Base-by-base conservation (phyloP, 2,797 vertebrate species). In the Schizopygopsis pylzovi region DNA sequence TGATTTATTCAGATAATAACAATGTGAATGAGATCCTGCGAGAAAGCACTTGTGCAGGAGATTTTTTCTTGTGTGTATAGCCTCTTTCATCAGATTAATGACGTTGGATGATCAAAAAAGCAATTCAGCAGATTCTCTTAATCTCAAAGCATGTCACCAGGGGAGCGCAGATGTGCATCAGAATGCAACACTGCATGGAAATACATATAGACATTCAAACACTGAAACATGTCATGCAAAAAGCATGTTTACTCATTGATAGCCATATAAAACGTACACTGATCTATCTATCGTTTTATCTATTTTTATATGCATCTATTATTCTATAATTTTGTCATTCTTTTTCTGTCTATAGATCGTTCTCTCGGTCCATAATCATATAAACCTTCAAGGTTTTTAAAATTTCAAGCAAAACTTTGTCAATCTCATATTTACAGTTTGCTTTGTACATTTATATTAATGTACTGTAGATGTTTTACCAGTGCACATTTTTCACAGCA, bases 11-110 rank as follows among this genome's bases (percentile, higher is more conserved):
- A 59, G 20, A 39, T 39, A 77, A 54, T 77, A 39, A 15, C 18
- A 25, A 70, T 33, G 18, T 77, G 47, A 77, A 56, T 39, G 20
- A 15, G 75, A 77, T 77, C 52, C n/a, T 56, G 37, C 0, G 25
- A 75, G 45, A 18, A 52, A 75, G 25, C 52, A 77, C 12, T 77
- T 41, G 37, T n/a, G 12, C 20, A 41, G 52, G 15, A 6, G 6
- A 33, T 65, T 77, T 13, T n/a, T 54, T 72, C n/a, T 54, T 41
- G 28, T 75, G 25, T 39, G 2, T 9, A n/a, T 59, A 41, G n/a
- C 75, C 52, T 59, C 33, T 41, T 71, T 11, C 68, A 59, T 77
- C 75, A 77, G 49, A 77, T 54, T 59, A 20, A 78, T 78, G 75
- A 78, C 12, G 6, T 59, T 59, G 52, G 20, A 59, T 78, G 75